Evolutionary conservation across 2,113 vertebrate genomes (phyloP).

Genomic region (Corvus cornix): DNA sequence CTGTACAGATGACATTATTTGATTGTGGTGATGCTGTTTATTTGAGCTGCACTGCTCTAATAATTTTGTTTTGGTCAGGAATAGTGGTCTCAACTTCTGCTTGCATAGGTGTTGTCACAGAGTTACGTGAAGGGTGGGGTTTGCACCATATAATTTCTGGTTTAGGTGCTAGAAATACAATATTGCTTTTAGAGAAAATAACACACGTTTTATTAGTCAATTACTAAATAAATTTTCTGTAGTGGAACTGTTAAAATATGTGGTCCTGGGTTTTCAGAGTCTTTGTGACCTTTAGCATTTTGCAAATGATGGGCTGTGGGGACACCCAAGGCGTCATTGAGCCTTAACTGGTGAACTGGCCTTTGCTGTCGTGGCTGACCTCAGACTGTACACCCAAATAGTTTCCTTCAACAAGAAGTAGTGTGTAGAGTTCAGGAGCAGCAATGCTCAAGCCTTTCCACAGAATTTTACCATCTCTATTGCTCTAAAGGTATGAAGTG

Average conservation of each 20-base stretch:
- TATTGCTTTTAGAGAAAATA: neutral
- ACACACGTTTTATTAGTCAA: neutral
- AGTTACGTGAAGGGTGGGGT: neutral
- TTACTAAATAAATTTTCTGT: neutral
- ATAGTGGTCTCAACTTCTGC: neutral
- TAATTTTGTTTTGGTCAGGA: neutral
- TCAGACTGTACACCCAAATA: neutral
- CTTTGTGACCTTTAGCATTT: neutral
- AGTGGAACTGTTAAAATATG: conserved; percentile 8
- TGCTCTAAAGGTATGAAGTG: neutral
- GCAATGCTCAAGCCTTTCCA: neutral
- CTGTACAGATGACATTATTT: neutral
- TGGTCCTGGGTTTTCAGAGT: neutral
- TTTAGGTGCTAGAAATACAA: neutral
- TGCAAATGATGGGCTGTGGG: neutral
- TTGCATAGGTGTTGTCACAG: neutral
- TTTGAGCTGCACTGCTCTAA: neutral
- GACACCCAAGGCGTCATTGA: neutral
- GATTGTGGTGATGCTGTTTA: neutral
- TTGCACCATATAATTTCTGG: neutral
- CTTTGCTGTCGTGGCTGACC: neutral
- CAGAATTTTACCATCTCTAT: neutral
- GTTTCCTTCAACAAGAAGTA: neutral
- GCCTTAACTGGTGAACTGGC: neutral
- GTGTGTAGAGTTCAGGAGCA: conserved; percentile 8